Percentiles rank a stretch among this genome's conserved stretches.
Evolutionary conservation across 2,113 vertebrate genomes (phyloP).

Genomic region (Crotalus viridis): DNA sequence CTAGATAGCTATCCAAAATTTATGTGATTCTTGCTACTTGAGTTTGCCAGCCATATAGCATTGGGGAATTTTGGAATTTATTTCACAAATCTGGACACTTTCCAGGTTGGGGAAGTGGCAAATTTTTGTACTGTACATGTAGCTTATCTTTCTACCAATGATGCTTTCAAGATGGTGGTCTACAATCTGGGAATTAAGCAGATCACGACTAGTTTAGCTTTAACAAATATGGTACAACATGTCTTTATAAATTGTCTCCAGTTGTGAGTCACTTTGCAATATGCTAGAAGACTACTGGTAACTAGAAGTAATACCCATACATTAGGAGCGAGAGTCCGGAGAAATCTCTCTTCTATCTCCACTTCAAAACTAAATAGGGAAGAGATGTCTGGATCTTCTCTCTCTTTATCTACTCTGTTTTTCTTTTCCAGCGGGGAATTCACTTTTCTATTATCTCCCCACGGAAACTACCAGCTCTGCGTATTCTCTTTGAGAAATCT

Average conservation of each 20-base stretch:
- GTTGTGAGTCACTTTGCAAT: neutral
- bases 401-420: neutral
- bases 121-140: neutral
- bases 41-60: neutral
- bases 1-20: neutral
- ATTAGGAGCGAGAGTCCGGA: neutral
- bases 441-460: slow-evolving; percentile 90
- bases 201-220: neutral
- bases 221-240: neutral
- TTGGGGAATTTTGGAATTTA: neutral
- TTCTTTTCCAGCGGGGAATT: slow-evolving; percentile 77
- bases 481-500: slow-evolving; percentile 82
- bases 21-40: neutral
- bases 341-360: neutral
- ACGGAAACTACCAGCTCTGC: slow-evolving; percentile 83
- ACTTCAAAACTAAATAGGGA: neutral
- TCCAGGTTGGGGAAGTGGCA: neutral
- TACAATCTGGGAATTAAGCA: neutral
- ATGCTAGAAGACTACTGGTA: neutral
- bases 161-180: neutral
- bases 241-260: neutral
- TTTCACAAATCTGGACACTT: neutral
- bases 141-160: neutral
- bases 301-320: neutral
- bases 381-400: neutral